Evolutionary conservation across 2,113 vertebrate species (phyloP).

Genomic region (Calyptomena viridis): DNA sequence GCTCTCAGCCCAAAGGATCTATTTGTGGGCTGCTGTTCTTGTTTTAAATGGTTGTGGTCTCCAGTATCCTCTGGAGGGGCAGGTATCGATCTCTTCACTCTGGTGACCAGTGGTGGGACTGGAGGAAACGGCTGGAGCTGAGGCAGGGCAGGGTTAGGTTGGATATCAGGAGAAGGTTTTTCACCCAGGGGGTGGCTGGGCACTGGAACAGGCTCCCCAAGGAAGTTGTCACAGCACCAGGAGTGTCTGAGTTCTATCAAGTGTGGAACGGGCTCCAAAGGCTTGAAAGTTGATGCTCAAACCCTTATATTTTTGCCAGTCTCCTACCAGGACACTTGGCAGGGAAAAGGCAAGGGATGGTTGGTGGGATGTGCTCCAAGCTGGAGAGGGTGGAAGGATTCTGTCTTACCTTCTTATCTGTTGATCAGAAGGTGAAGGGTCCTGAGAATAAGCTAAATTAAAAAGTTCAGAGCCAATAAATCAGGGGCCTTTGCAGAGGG

Average conservation of each 20-base stretch:
- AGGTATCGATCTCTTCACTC: fast-evolving
- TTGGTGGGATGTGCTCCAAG: neutral
- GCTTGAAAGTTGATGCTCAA: neutral
- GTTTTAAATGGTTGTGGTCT: neutral
- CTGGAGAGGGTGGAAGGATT: neutral
- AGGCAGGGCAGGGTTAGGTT: neutral
- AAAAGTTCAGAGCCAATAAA: neutral
- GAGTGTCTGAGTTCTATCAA: neutral
- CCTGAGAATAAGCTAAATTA: neutral
- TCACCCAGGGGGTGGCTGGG: neutral
- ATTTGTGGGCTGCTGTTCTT: neutral
- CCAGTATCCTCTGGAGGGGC: neutral
- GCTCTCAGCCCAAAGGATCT: neutral
- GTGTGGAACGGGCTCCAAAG: neutral
- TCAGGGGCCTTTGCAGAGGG: neutral
- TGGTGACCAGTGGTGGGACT: fast-evolving
- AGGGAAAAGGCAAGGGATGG: neutral
- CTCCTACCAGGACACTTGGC: neutral
- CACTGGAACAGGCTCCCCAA: neutral
- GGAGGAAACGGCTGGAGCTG: neutral
- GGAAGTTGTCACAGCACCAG: neutral
- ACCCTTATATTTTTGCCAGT: neutral
- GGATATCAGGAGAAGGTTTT: neutral
- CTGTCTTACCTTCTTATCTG: neutral
- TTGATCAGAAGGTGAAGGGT: neutral